These are phyloP conservation scores for Chaetophractus vellerosus DNA, from an alignment of 2,797 vertebrate genomes.

Conservation along the genomic window DNA sequence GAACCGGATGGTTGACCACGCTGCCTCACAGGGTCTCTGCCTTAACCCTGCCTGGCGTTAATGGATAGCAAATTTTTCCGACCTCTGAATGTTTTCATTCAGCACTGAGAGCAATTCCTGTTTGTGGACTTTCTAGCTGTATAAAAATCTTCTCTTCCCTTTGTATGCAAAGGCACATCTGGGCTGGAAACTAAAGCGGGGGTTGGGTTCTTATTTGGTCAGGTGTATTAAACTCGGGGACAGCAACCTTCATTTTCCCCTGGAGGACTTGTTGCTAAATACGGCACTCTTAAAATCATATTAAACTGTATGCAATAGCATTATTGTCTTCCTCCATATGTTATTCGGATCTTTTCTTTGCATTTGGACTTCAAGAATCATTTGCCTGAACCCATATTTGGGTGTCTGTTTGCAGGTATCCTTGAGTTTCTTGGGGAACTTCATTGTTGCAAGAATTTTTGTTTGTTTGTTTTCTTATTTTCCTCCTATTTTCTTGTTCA, in stretches of 20 bases:
- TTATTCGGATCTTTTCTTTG: constrained; percentile 29
- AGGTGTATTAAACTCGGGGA: background rate
- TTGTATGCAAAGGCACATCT: background rate
- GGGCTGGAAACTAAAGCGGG: constrained; percentile 6
- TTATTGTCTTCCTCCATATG: constrained; percentile 21
- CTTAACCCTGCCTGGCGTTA: background rate
- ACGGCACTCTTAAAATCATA: constrained; percentile 1
- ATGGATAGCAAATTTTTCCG: background rate
- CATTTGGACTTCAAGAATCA: background rate
- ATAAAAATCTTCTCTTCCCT: background rate
- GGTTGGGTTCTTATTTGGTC: constrained; percentile 15
- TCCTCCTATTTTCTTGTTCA: background rate
- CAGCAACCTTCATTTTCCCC: too few relatives aligned
- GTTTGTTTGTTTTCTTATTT: constrained; percentile 13
- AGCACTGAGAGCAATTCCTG: background rate
- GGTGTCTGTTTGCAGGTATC: background rate
- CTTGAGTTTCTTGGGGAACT: background rate
- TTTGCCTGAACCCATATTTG: background rate
- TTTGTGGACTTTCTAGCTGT: background rate
- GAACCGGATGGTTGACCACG: background rate
- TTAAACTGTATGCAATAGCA: background rate
- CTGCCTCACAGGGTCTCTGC: background rate
- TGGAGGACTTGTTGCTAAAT: constrained; percentile 34
- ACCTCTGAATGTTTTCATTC: background rate
- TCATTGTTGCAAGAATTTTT: background rate